phyloP scores from a whole-genome alignment of 2,797 vertebrate genomes.

The Benthosema pterotum region DNA sequence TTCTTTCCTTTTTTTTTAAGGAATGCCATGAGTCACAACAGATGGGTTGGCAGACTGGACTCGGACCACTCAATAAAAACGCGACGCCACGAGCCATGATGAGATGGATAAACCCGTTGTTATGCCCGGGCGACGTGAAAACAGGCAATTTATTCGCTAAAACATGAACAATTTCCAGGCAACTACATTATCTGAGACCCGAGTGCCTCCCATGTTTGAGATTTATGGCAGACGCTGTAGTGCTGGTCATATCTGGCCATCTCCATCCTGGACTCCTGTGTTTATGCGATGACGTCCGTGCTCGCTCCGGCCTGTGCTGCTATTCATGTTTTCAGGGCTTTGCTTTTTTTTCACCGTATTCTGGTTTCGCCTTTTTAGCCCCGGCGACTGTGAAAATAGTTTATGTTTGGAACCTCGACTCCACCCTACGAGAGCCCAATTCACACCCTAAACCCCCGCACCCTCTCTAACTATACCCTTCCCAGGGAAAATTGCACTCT shows the following conservation, averaged over 20 bases:
- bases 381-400: conserved; percentile 40
- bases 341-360: conserved; percentile 31
- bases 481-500: conserved; percentile 57
- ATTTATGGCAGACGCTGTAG: background rate
- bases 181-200: background rate
- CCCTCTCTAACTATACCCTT: conserved; percentile 55
- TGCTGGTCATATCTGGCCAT: conserved; percentile 6
- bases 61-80: background rate
- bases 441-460: conserved; percentile 41
- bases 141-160: background rate
- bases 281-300: conserved; percentile 19
- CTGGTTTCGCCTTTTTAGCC: conserved; percentile 41
- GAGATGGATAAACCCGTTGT: background rate
- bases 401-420: conserved; percentile 48
- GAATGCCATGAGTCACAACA: background rate
- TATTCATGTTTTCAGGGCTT: background rate
- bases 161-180: background rate
- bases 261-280: conserved; percentile 22
- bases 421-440: conserved; percentile 48
- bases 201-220: background rate
- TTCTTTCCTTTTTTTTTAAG: background rate
- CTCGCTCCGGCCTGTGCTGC: conserved; percentile 10
- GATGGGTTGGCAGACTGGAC: background rate
- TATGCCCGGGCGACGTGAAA: background rate
- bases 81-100: background rate